A percentile compares a stretch with the other conserved stretches of the same genome.
phyloP scores from a whole-genome alignment of 2,888 invertebrate genomes.

The Tetanocera ferruginea region DNA sequence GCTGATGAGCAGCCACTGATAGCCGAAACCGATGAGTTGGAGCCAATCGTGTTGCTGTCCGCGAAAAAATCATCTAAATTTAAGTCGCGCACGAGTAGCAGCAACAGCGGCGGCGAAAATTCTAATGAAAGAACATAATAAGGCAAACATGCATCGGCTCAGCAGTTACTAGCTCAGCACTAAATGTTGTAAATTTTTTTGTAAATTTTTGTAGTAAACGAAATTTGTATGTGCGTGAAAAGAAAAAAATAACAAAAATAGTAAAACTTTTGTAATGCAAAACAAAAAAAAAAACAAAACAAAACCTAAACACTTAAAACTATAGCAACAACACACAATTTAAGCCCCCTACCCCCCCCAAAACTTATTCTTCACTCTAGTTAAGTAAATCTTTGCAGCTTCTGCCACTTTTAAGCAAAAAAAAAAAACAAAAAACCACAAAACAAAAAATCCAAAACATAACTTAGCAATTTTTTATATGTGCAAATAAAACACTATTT shows the following conservation, averaged over 20 bases:
- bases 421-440: too few species aligned
- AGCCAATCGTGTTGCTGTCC: slow-evolving; percentile 27
- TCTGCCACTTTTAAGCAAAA: too few species aligned
- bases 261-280: neutral
- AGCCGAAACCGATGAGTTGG: slow-evolving; percentile 27
- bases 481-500: too few species aligned
- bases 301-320: slow-evolving; percentile 2
- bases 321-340: neutral
- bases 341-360: too few species aligned
- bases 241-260: slow-evolving; percentile 19
- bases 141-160: neutral
- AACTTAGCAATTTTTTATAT: too few species aligned
- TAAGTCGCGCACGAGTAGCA: neutral
- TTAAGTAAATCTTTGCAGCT: too few species aligned
- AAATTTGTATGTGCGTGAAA: slow-evolving; percentile 27
- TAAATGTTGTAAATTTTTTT: slow-evolving; percentile 32
- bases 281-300: slow-evolving; percentile 6
- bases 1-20: slow-evolving; percentile 6
- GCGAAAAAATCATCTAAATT: neutral
- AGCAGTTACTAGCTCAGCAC: neutral
- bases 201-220: slow-evolving; percentile 43
- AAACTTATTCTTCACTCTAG: too few species aligned
- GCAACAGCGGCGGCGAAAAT: neutral
- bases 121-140: neutral
- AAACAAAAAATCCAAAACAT: too few species aligned